These are phyloP conservation scores for Drosophila punjabiensis DNA, from an alignment of 1,140 invertebrate genomes.

Conservation along the genomic window DNA sequence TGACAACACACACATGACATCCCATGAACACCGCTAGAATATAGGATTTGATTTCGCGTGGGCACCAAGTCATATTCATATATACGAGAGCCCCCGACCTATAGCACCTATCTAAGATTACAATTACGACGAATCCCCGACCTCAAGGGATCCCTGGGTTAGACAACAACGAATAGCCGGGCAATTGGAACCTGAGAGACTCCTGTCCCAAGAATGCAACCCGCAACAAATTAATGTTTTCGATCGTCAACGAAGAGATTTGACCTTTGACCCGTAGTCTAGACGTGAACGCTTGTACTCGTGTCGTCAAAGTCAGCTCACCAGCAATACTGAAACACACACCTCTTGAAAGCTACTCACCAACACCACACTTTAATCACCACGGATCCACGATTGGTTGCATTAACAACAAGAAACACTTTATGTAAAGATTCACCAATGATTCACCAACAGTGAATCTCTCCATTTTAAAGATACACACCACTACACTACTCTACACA, in stretches of 20 bases:
- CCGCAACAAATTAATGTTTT: slow-evolving; percentile 59
- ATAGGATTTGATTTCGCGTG: slow-evolving; percentile 41
- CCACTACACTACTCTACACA: not conserved
- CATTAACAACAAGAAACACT: not conserved
- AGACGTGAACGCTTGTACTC: slow-evolving; percentile 16
- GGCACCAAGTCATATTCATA: slow-evolving; percentile 64
- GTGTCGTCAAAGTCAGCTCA: slow-evolving; percentile 29
- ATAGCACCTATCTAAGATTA: slow-evolving; percentile 41
- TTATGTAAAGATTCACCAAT: not conserved
- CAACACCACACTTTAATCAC: not conserved
- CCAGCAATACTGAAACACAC: not conserved
- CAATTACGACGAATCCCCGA: slow-evolving; percentile 32
- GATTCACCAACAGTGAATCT: not conserved
- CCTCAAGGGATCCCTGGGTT: slow-evolving; percentile 60
- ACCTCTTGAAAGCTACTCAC: not conserved
- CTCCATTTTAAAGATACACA: not conserved
- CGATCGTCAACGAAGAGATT: slow-evolving; percentile 65
- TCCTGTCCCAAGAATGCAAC: slow-evolving; percentile 53
- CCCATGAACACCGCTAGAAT: slow-evolving; percentile 13
- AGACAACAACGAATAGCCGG: slow-evolving; percentile 73
- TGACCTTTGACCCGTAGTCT: slow-evolving; percentile 34
- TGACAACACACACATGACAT: slow-evolving; percentile 11
- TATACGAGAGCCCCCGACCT: slow-evolving; percentile 15
- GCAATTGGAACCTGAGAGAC: slow-evolving; percentile 52
- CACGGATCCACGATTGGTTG: not conserved